Base-by-base conservation (phyloP, 2,888 invertebrate genomes). In the Toxonevra muliebris region DNA sequence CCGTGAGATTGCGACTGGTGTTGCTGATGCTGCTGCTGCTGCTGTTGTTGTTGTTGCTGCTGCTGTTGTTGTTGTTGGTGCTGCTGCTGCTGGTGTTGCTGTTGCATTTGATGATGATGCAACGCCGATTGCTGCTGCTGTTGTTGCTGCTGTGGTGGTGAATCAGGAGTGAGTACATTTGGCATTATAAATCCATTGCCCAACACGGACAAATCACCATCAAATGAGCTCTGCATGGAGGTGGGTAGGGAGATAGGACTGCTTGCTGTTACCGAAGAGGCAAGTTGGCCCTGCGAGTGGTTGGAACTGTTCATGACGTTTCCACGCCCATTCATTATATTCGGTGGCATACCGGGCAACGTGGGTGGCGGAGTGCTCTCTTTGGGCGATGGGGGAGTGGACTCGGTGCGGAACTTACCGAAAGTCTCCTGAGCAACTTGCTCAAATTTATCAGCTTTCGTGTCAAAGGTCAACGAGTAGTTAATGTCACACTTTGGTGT, bases 401-500 rank as follows among this genome's bases (percentile, higher is more conserved):
- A 80, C 80, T 92, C 93, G 55, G 92, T 91, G 55, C 88, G 89
- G 82, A 93, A 92, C 76, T 87, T 89, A 40, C 93, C 93, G 84
- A 93, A 93, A 59, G 90, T 88, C 66, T 91, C 90, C 79, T 90
- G 88, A 0, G 91, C 88, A 73, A 92, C 87, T 68, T 88, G 87
- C 81, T 94, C 93, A 85, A 96, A 95, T 77, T 91, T 90, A 41
- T 91, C 90, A 72, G 90, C 88, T 82, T 95, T 93, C 0, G 94
- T 92, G 75, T 92, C 90, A 80, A 96, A 96, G 78, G 93, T 92
- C 77, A 96, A 87, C 52, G 91, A 91, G 78, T 91, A 92, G 80
- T 91, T 90, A 61, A 93, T 89, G 79, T 94, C 93, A 66, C 92
- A 90, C 83, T 92, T 93, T n/a, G 93, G 93, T 63, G 92, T 91